These are phyloP conservation scores for Microplitis deprimator DNA, from an alignment of 2,888 invertebrate species.

Conservation along the genomic window DNA sequence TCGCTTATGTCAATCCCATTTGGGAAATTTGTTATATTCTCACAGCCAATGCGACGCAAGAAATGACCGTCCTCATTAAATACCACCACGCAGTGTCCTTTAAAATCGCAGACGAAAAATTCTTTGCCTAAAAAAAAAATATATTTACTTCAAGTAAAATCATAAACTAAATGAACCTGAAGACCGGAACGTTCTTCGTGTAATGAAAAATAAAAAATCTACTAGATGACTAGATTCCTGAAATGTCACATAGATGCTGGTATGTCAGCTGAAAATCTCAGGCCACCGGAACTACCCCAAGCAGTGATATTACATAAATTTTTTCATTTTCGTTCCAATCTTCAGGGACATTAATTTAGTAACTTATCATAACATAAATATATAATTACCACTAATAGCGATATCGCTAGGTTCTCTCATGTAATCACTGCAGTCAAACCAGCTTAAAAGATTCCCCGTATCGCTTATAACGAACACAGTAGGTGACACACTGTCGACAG, in stretches of 20 bases:
- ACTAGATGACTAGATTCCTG: background rate
- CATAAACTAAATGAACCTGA: background rate
- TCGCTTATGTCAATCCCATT: conserved; percentile 98
- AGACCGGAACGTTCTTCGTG: too few relatives aligned
- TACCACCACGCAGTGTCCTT: conserved; percentile 97
- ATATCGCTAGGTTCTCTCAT: conserved; percentile 99
- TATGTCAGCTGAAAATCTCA: too few relatives aligned
- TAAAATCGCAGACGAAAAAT: conserved; percentile 98
- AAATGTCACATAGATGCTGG: background rate
- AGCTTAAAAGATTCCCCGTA: conserved; percentile 91
- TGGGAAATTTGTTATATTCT: conserved; percentile 96
- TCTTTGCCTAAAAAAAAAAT: conserved; percentile 79
- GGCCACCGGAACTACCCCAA: too few relatives aligned
- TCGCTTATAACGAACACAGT: conserved; percentile 96
- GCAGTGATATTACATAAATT: too few relatives aligned
- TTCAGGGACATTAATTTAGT: background rate
- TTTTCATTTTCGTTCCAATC: too few relatives aligned
- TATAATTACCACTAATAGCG: conserved; percentile 84
- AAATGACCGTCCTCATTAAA: conserved; percentile 94
- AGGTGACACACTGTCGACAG: conserved; percentile 97
- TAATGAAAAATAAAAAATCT: too few relatives aligned
- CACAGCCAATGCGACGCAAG: conserved; percentile 93
- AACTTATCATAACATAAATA: conserved; percentile 79
- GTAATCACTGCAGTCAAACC: conserved; percentile 98
- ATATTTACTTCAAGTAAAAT: background rate